These are phyloP conservation scores for Pyrocoelia pectoralis DNA, from an alignment of 2,888 invertebrate species.

Conservation along the genomic window DNA sequence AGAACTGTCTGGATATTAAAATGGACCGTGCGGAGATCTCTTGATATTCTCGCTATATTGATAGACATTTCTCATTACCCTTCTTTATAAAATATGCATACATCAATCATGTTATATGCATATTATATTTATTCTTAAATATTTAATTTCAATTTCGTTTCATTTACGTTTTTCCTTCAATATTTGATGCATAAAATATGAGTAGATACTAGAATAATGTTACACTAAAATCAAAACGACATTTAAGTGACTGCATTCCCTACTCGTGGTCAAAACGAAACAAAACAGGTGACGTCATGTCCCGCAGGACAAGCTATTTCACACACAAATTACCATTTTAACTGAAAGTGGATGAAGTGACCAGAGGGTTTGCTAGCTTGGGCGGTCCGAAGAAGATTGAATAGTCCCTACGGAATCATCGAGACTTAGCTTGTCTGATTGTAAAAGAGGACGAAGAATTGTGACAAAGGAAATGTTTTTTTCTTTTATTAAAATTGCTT, in stretches of 20 bases:
- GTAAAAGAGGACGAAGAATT: conserved; percentile 37
- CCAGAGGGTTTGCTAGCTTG: conserved; percentile 54
- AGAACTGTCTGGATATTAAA: conserved; percentile 46
- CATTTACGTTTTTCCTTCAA: neutral
- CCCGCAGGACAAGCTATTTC: conserved; percentile 51
- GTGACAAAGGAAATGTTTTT: conserved; percentile 5
- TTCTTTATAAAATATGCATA: conserved; percentile 9
- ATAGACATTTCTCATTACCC: conserved; percentile 37
- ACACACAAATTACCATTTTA: conserved; percentile 62
- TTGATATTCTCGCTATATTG: conserved; percentile 41
- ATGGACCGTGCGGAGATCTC: conserved; percentile 53
- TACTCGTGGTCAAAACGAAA: conserved; percentile 41
- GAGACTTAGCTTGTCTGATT: conserved; percentile 40
- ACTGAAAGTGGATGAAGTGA: conserved; percentile 55
- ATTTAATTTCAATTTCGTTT: conserved; percentile 41
- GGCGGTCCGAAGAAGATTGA: conserved; percentile 59
- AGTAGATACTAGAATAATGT: too few species aligned
- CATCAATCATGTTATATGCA: conserved; percentile 40
- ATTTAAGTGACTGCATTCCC: conserved; percentile 5
- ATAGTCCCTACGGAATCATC: conserved; percentile 55
- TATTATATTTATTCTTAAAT: conserved; percentile 36
- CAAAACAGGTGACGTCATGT: conserved; percentile 54
- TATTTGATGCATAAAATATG: too few species aligned
- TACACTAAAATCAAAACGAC: conserved; percentile 11
- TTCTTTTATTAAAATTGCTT: conserved; percentile 1